Evolutionary conservation across 2,797 vertebrate genomes (phyloP).

Genomic region (Molossus molossus): DNA sequence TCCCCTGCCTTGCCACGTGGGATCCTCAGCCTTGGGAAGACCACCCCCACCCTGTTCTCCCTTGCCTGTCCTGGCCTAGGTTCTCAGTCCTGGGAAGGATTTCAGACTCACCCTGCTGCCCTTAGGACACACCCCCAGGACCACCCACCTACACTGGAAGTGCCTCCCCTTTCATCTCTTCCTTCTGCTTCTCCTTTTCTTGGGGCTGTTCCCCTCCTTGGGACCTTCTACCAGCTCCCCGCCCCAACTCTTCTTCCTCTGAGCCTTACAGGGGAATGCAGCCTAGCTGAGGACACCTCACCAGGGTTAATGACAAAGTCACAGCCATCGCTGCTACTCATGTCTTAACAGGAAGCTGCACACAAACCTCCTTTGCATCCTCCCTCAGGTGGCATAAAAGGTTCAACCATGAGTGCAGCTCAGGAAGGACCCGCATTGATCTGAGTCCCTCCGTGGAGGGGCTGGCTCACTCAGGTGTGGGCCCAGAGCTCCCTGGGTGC

Average conservation of each 20-base stretch:
- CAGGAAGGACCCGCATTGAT: not conserved
- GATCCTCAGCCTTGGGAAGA: not conserved
- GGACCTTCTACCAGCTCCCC: not conserved
- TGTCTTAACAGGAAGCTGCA: not conserved
- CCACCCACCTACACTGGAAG: not conserved
- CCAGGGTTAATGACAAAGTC: not conserved
- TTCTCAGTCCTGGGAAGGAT: not conserved
- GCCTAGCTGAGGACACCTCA: not conserved
- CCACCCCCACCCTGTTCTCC: not conserved
- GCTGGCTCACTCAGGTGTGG: not conserved
- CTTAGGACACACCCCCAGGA: not conserved
- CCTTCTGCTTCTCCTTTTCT: not conserved
- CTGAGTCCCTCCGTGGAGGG: not conserved
- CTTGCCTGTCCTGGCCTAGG: not conserved
- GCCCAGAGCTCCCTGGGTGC: not conserved
- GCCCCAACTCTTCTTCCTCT: too few species aligned
- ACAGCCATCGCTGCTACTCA: not conserved
- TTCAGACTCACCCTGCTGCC: too few species aligned
- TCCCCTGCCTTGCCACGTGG: not conserved
- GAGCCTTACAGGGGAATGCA: not conserved
- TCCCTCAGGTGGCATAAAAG: not conserved
- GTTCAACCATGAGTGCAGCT: not conserved
- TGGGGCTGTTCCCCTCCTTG: too few species aligned
- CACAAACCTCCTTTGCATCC: not conserved
- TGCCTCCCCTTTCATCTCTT: too few species aligned